Base-by-base conservation (phyloP, 2,888 invertebrate genomes). In the Stenodera caucasica region DNA sequence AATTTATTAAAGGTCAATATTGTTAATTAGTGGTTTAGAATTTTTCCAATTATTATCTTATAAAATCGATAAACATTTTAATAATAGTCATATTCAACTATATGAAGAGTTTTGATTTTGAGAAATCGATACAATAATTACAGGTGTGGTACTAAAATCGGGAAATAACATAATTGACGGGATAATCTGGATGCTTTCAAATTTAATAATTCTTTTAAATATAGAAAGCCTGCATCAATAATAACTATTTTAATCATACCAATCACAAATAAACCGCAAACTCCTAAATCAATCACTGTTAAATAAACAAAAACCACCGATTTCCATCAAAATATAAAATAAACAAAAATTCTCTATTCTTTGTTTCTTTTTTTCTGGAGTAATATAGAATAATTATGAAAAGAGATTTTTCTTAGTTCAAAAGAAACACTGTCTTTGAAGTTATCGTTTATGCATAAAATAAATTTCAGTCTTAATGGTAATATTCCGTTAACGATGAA, bases 21-120 rank as follows among this genome's bases (percentile, higher is more conserved):
- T 60, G 63, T 63, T 66, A 67, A 67, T 67, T 67, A 62, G 40
- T 23, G 62, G 67, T 45, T 62, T 65, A 60, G 55, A 62, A 61
- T 61, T 58, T 64, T 60, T 57, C 29, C 11, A 35, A 33, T 53
- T 53, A 49, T 49, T 55, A 59, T 59, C 61, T 54, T 50, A 62
- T 60, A 54, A 53, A 61, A 50, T 55, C 58, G 55, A 61, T 57
- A 57, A 35, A 56, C 49, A 40, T 40, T 40, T 57, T 60, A 60
- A 60, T 60, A 50, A 60, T 53, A 54, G 54, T 57, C 30, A 7
- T 26, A 26, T 45, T 18, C 6, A 40, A 32, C 15, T 12, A 5
- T 21, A 26, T 57, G 53, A 51, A 45, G 5, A 11, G 9, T 21
- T 30, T 49, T 54, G 57, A 53, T 5, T 21, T 60, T 57, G 54